Conservation (phyloP, 2,797 vertebrate species). For the Cossypha polioptera region DNA sequence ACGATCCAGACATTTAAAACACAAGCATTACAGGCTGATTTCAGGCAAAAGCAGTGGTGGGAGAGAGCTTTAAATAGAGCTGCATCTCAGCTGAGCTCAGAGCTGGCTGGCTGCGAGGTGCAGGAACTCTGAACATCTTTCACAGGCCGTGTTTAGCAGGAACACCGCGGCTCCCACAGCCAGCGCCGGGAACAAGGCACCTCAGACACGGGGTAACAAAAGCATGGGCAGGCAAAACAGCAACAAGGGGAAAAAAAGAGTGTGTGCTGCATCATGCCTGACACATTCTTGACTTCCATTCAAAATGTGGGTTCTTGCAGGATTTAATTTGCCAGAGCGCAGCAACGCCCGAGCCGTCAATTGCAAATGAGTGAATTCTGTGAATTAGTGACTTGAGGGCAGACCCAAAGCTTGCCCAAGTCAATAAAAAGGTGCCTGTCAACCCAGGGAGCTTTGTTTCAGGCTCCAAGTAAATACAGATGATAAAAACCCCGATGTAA, state of each 20-base stretch:
- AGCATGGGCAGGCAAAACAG: slow-evolving; percentile 16
- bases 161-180: neutral
- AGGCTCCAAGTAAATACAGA: neutral
- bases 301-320: neutral
- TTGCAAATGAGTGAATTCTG: slow-evolving; percentile 7
- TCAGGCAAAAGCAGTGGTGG: neutral
- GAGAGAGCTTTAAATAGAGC: neutral
- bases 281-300: slow-evolving; percentile 32
- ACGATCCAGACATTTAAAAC: neutral
- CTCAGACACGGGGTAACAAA: neutral
- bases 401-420: neutral
- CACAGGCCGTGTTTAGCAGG: neutral
- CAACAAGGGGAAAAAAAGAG: neutral
- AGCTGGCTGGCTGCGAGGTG: neutral
- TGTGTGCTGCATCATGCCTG: slow-evolving; percentile 34
- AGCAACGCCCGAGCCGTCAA: neutral
- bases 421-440: neutral
- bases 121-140: neutral
- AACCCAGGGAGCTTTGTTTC: neutral
- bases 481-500: neutral
- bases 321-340: slow-evolving; percentile 8
- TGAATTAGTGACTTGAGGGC: slow-evolving; percentile 4
- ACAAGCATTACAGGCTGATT: neutral
- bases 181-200: neutral
- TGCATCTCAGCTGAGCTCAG: neutral